Evolutionary conservation across 2,113 vertebrate species (phyloP), one percentile per base, ranked within the genome.

Genomic region (Bungarus multicinctus): DNA sequence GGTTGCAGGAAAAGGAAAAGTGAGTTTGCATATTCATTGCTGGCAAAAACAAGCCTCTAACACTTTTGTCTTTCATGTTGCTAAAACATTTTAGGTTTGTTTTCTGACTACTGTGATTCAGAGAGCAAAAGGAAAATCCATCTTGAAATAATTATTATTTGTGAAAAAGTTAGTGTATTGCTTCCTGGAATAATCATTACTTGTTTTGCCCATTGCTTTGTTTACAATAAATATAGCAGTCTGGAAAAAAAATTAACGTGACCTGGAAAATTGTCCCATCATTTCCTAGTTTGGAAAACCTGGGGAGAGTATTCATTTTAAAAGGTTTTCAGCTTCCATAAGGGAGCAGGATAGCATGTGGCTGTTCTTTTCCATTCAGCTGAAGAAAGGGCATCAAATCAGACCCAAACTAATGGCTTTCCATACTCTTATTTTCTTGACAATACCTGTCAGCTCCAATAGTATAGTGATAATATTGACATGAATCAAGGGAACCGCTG

Each of bases 361-460:
- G 55, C 55, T 58, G 69, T 58, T 57, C 85, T 87, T 90, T 93
- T 64, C 81, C 81, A 87, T 64, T 90, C 81, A 87, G 30, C 89
- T 43, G 86, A 90, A 93, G 69, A 64, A 90, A 90, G n/a, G 55
- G 92, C 60, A 93, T 93, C 92, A 60, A 86, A 93, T 64, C 89
- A 64, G 54, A 58, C 54, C 89, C 69, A 52, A 89, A 60, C 88
- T 85, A 93, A 90, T 87, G 55, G 92, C 81, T 93, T 93, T 93
- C 74, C 89, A 87, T 87, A 60, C 54, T 87, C 81, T 90, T 47
- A 64, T 93, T 93, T 93, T 93, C 81, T 93, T 93, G 92, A 81
- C 81, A 93, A 53, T 93, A 89, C 89, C 92, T 93, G 92, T 93
- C 92, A 90, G 81, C 45, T 87, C 55, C 92, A 93, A 90, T 93